A percentile compares a stretch with the other conserved stretches of the same genome.
Conservation (phyloP, 2,113 vertebrate species). For the Columbina picui region DNA sequence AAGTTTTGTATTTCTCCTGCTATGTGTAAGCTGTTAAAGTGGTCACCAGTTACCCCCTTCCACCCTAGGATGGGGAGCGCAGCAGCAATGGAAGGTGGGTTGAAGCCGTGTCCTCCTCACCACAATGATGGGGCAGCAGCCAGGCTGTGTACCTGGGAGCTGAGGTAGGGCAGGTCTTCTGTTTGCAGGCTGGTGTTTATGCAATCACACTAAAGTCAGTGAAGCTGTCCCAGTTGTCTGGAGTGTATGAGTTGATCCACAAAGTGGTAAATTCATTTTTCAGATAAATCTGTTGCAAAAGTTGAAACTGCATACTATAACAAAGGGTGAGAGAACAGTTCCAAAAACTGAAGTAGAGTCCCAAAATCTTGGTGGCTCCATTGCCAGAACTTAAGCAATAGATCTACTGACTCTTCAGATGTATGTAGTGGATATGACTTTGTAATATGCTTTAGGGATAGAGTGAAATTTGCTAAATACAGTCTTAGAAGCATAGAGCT, state of each 20-base stretch:
- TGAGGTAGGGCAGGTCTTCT: neutral
- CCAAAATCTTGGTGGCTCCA: neutral
- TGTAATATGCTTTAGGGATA: neutral
- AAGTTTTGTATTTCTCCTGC: neutral
- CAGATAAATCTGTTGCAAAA: neutral
- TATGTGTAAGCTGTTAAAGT: no score
- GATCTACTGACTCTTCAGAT: neutral
- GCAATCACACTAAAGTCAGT: neutral
- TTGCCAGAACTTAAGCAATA: neutral
- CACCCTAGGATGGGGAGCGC: no score
- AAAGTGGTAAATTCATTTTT: neutral
- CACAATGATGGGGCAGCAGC: neutral
- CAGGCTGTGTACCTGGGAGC: rapidly evolving
- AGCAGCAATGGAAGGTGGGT: neutral
- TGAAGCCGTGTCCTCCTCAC: neutral
- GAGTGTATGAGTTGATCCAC: neutral
- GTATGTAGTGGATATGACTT: neutral
- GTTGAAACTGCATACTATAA: neutral
- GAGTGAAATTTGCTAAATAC: neutral
- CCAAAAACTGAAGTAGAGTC: neutral
- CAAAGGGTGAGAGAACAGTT: neutral
- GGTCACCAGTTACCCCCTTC: no score
- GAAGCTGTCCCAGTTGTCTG: neutral
- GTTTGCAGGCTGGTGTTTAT: neutral
- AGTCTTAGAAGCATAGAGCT: neutral